Base-by-base conservation (phyloP, 2,797 vertebrate species). In the Moxostoma hubbsi region DNA sequence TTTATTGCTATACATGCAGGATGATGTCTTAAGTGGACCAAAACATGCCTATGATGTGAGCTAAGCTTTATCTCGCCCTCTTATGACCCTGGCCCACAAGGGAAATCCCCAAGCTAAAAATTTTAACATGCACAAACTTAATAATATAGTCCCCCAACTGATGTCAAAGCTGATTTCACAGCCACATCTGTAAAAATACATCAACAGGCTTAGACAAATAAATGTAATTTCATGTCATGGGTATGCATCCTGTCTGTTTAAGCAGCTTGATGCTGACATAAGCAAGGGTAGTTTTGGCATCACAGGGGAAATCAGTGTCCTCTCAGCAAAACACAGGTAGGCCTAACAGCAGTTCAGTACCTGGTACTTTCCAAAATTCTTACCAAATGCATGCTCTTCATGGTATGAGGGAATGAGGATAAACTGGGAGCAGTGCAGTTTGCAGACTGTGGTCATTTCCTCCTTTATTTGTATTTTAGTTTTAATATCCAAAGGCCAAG, bases 281-380 rank as follows among this genome's bases (percentile, higher is more conserved):
- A 36, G 84, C 43, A 63, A 80, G 18, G 57, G 36, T 36, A 36
- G 36, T 36, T 36, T 36, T 36, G 57, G 51, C 9, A 12, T 53
- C 24, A 43, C 18, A 70, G 79, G 81, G 81, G 68, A 82, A 80
- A 71, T 82, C 70, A 57, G 12, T 67, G 80, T 82, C 59, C 80
- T 83, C 82, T 83, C 82, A 85, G 84, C 80, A 80, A 83, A 82
- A 78, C 15, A 13, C 59, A 74, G 71, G 72, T 73, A 24, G 24
- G 24, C 24, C 24, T 24, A 72, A 65, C 62, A 36, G 58, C 13
- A 58, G 53, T 54, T 13, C 46, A 71, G 11, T 36, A 12, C 36
- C 45, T 64, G 84, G 82, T 85, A 85, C 84, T 85, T 85, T 85
- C 84, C 84, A 80, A 12, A 72, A 71, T 63, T 70, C 67, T 54